Conservation (phyloP, 2,888 invertebrate genomes). For the Drosophila tripunctata region DNA sequence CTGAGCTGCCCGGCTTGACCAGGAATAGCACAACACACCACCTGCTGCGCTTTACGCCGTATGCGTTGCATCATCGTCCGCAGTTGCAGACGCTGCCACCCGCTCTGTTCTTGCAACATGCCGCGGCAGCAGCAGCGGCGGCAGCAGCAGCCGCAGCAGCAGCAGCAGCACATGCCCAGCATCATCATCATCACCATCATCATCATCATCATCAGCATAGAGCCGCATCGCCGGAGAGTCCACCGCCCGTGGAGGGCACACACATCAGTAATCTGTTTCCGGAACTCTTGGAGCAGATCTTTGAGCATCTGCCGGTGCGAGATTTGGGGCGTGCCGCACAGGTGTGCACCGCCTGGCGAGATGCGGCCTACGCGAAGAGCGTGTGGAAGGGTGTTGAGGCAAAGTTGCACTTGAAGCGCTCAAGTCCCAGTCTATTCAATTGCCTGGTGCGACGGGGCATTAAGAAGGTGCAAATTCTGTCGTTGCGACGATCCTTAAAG, state of each 20-base stretch:
- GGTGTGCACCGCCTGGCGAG: slow-evolving; percentile 95
- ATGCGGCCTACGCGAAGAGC: slow-evolving; percentile 95
- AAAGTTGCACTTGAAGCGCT: slow-evolving; percentile 92
- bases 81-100: slow-evolving; percentile 82
- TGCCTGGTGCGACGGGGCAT: slow-evolving; percentile 95
- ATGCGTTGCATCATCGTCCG: slow-evolving; percentile 89
- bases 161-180: slow-evolving; percentile 75
- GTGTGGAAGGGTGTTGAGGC: slow-evolving; percentile 98
- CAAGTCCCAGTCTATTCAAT: slow-evolving; percentile 93
- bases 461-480: slow-evolving; percentile 94
- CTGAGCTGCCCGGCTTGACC: slow-evolving; percentile 83
- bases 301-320: slow-evolving; percentile 93
- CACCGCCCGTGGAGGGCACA: slow-evolving; percentile 86
- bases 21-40: slow-evolving; percentile 83
- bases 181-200: slow-evolving; percentile 81
- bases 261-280: slow-evolving; percentile 96
- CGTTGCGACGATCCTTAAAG: slow-evolving; percentile 91
- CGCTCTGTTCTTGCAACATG: slow-evolving; percentile 80
- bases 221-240: slow-evolving; percentile 83
- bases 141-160: slow-evolving; percentile 80
- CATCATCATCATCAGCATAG: slow-evolving; percentile 81
- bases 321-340: slow-evolving; percentile 96
- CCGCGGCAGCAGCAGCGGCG: slow-evolving; percentile 73
- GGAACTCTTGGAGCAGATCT: slow-evolving; percentile 95
- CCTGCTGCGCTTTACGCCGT: slow-evolving; percentile 86